Evolutionary conservation across 2,113 vertebrate genomes (phyloP).

Genomic region (Chionis minor): DNA sequence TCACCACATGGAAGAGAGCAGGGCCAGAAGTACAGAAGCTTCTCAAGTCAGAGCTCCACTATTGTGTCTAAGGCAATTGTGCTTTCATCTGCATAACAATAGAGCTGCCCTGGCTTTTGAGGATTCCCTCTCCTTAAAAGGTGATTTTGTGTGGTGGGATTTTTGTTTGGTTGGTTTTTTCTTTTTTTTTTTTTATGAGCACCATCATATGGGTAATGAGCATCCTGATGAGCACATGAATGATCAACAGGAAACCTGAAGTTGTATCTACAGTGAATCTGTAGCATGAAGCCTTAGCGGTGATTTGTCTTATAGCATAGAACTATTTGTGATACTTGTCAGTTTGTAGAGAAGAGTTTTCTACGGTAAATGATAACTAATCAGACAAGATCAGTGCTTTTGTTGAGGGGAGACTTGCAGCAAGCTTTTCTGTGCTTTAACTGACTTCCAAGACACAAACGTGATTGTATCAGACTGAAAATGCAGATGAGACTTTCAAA

Average conservation of each 20-base stretch:
- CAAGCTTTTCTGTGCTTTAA: neutral
- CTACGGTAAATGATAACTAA: neutral
- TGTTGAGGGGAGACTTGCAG: neutral
- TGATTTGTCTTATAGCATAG: neutral
- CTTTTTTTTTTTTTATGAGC: neutral
- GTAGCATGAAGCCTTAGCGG: neutral
- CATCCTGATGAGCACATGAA: neutral
- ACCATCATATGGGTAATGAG: neutral
- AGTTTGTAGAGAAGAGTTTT: neutral
- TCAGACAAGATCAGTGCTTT: neutral
- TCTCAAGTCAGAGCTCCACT: neutral
- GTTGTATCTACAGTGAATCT: neutral
- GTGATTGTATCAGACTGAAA: neutral
- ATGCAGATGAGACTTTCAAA: constrained; percentile 24
- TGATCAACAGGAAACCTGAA: neutral
- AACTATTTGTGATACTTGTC: neutral
- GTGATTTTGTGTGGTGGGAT: neutral
- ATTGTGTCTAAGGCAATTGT: neutral
- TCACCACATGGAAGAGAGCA: fast-evolving
- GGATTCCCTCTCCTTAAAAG: neutral
- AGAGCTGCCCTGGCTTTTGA: neutral
- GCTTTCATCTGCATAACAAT: fast-evolving
- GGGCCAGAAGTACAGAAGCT: neutral
- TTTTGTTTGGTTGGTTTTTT: too few relatives aligned
- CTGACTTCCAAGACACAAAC: constrained; percentile 10